Conservation (phyloP, 1,140 invertebrate species). For the Phenacoccus solenopsis region DNA sequence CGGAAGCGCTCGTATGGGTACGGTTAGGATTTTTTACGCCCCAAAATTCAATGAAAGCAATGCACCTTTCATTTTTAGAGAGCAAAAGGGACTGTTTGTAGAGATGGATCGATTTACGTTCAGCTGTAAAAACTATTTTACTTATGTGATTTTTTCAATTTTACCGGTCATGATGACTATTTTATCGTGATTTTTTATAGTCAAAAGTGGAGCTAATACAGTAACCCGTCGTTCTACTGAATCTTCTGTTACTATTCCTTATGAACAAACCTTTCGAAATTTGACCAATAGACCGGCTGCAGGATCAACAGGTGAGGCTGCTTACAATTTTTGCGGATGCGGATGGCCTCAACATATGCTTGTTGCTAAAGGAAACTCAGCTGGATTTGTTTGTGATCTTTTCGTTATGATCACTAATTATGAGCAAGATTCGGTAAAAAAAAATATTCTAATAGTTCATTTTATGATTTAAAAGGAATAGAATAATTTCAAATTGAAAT, state of each 20-base stretch:
- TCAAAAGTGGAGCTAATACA: constrained; percentile 41
- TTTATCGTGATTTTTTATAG: constrained; percentile 30
- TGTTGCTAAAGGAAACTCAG: constrained; percentile 53
- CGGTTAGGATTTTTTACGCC: constrained; percentile 45
- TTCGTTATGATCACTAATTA: constrained; percentile 73
- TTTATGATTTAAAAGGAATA: too few species aligned
- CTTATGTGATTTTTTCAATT: background rate
- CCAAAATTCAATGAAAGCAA: constrained; percentile 43
- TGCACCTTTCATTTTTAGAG: constrained; percentile 35
- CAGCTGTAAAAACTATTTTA: background rate
- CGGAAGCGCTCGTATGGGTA: constrained; percentile 33
- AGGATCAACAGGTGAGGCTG: constrained; percentile 30
- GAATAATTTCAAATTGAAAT: background rate
- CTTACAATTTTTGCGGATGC: constrained; percentile 64
- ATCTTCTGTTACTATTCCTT: constrained; percentile 51
- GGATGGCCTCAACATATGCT: constrained; percentile 80
- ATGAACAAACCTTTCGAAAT: constrained; percentile 47
- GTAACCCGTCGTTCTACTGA: constrained; percentile 41
- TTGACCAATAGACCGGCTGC: constrained; percentile 33
- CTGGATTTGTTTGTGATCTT: constrained; percentile 52
- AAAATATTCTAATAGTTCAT: too few species aligned
- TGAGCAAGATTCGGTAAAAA: constrained; percentile 46
- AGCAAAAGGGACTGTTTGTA: constrained; percentile 41
- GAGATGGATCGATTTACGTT: constrained; percentile 43
- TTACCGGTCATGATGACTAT: background rate